Evolutionary conservation across 1,140 invertebrate species (phyloP).

Genomic region (Nephotettix cincticeps): DNA sequence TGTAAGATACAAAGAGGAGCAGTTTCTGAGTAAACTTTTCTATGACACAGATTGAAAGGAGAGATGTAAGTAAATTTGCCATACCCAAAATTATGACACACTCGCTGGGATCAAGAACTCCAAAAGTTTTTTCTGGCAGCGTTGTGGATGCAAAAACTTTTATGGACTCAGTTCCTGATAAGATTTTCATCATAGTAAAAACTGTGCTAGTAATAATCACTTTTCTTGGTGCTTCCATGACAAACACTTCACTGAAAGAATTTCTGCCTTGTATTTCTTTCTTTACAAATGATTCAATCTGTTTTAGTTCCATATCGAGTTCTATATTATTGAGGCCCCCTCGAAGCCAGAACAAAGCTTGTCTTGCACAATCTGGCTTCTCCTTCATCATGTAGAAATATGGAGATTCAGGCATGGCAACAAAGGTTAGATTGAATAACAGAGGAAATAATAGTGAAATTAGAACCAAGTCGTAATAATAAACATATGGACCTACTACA

Average conservation of each 20-base stretch:
- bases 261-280: conserved; percentile 44
- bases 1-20: conserved; percentile 52
- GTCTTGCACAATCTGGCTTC: conserved; percentile 59
- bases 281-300: conserved; percentile 42
- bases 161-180: conserved; percentile 35
- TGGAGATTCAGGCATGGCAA: conserved; percentile 81
- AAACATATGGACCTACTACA: conserved; percentile 62
- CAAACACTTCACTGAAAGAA: conserved; percentile 49
- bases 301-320: conserved; percentile 36
- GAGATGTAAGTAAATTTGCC: conserved; percentile 47
- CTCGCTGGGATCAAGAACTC: conserved; percentile 29
- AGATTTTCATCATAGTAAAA: neutral
- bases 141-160: conserved; percentile 34
- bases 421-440: conserved; percentile 64
- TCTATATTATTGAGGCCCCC: conserved; percentile 38
- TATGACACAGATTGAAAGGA: conserved; percentile 49
- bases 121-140: conserved; percentile 42
- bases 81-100: conserved; percentile 34
- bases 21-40: conserved; percentile 52
- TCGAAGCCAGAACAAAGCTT: conserved; percentile 64
- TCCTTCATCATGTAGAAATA: conserved; percentile 62
- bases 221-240: conserved; percentile 47
- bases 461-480: conserved; percentile 66
- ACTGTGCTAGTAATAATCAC: conserved; percentile 53
- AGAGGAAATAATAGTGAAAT: conserved; percentile 59